Base-by-base conservation (phyloP, 2,113 vertebrate species). In the Chionis minor region DNA sequence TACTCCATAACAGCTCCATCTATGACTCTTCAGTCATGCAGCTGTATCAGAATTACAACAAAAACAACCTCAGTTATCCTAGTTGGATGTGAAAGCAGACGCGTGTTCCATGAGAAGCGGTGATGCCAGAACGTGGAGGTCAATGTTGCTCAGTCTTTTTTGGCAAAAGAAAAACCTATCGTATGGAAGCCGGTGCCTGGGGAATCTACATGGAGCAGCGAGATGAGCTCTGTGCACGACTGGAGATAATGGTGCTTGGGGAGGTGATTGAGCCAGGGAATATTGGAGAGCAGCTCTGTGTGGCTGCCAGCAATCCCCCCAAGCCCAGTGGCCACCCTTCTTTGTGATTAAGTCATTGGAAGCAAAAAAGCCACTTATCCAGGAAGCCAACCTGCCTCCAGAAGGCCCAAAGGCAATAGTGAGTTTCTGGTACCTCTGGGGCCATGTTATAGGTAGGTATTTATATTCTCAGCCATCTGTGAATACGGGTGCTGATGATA, bases 111-210 rank as follows among this genome's bases (percentile, higher is more conserved):
- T 8, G 94, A 70, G 86, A 92, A 67, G 92, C 84, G 87, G 71
- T 44, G 67, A 40, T 92, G 96, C 96, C 96, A 97, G 90, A 96
- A 97, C 67, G 55, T 40, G 90, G 86, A 96, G 96, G 96, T 95
- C 96, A 30, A 49, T n/a, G 96, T 89, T 62, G 33, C 13, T 95
- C 94, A 72, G 87, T 28, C 84, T 96, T 91, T 91, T 73, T 75
- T 96, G 96, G 96, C 96, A 95, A 49, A 47, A 18, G 74, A 44
- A 52, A 47, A 88, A 3, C 44, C 91, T 4, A 21, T 49, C 59
- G 49, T 80, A 11, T 91, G 94, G 95, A 96, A 95, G 95, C 84
- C 18, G 79, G 92, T 94, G 96, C 94, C 95, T 96, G 87, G 96
- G 96, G 96, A 91, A 92, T 84, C 95, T 87, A n/a, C 67, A 45